These are phyloP conservation scores for Lacanobia oleracea DNA, from an alignment of 2,888 invertebrate genomes.

Conservation along the genomic window DNA sequence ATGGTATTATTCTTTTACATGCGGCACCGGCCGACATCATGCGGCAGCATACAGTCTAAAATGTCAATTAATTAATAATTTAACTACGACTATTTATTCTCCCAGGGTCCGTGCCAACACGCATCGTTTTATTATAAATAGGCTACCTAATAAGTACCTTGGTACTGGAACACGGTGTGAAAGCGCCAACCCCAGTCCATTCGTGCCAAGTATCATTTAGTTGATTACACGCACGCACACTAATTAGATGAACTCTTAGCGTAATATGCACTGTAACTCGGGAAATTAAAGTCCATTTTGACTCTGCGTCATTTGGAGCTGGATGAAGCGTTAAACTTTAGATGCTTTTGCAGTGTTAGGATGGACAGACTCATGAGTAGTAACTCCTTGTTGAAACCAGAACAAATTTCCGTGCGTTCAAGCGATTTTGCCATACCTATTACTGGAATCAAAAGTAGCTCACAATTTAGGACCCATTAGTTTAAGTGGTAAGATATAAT, in stretches of 20 bases:
- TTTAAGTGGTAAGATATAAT: too few relatives aligned
- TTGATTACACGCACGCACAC: constrained; percentile 48
- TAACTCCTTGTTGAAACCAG: too few relatives aligned
- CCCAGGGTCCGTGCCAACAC: constrained; percentile 14
- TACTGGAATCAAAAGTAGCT: too few relatives aligned
- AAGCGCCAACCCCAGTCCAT: constrained; percentile 28
- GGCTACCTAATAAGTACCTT: constrained; percentile 16
- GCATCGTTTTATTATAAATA: constrained; percentile 28
- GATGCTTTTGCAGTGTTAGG: constrained; percentile 15
- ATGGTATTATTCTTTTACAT: too few relatives aligned
- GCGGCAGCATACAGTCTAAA: too few relatives aligned
- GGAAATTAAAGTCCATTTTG: constrained; percentile 31
- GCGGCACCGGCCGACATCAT: too few relatives aligned
- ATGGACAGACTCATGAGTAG: background rate
- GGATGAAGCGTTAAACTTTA: constrained; percentile 21
- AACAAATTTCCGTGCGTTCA: too few relatives aligned
- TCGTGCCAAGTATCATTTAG: constrained; percentile 46
- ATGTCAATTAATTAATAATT: constrained; percentile 11
- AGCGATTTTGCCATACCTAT: too few relatives aligned
- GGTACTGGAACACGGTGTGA: constrained; percentile 22
- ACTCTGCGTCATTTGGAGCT: background rate
- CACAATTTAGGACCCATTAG: too few relatives aligned
- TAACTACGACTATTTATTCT: constrained; percentile 3
- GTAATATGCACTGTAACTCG: constrained; percentile 26
- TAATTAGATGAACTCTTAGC: constrained; percentile 30